Base-by-base conservation (phyloP, 2,113 vertebrate species). In the Menidia beryllina region DNA sequence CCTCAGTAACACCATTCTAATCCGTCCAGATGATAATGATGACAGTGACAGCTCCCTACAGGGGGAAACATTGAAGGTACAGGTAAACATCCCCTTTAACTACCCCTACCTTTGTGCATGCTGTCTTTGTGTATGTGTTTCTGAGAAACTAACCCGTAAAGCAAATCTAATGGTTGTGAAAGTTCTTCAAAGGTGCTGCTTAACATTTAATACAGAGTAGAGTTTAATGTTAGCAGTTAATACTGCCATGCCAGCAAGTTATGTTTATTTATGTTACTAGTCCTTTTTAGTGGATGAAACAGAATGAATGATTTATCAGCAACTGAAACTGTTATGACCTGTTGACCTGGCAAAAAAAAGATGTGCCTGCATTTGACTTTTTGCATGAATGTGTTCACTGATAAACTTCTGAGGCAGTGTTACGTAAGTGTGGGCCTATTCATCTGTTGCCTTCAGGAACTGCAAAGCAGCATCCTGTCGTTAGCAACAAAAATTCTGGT, bases 51-150 rank as follows among this genome's bases (percentile, higher is more conserved):
- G 86, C 96, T 99, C 98, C 95, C 94, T 99, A 90, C 97, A 98
- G 92, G 98, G 97, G 95, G 98, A 99, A 94, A 99, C 98, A 97
- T 96, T 99, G 95, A 98, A 99, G 98, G 98, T 98, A 99, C 97
- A 99, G 98, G 98, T 99, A 98, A 99, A 96, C 96, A 97, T 93
- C 95, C 91, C 95, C 93, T 95, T 96, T 95, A 90, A 93, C 93
- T 95, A 90, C 89, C 95, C 94, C 84, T 94, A 82, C 80, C 34
- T 65, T 23, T 76, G 17, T 81, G 61, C 0, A 26, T 75, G 27
- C 55, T 41, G 27, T 80, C 25, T 75, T 17, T 69, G 49, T 69
- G 20, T n/a, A n/a, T 63, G 9, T 58, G 30, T 62, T 17, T 21
- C 1, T 69, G 39, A 66, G 48, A 55, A 50, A 69, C 5, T 8